Percentiles rank a stretch among this genome's conserved stretches.
These are phyloP conservation scores for Leptopterna dolabrata DNA, from an alignment of 2,888 invertebrate species.

Conservation along the genomic window DNA sequence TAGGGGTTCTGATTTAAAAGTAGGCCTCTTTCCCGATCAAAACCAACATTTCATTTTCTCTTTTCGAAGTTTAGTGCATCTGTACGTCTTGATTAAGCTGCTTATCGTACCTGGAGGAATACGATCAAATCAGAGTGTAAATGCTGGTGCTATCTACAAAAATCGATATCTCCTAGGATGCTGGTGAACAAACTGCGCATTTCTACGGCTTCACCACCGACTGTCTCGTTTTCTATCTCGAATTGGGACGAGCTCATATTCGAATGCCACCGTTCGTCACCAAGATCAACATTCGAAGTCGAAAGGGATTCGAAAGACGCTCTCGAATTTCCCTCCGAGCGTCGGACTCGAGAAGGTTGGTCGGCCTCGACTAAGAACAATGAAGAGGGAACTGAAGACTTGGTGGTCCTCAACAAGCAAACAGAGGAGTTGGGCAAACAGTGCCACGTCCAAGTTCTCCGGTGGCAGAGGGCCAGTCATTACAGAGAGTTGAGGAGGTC, in stretches of 20 bases:
- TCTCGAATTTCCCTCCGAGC: conserved; percentile 15
- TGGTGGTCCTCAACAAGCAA: conserved; percentile 40
- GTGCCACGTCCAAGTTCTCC: neutral
- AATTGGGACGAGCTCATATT: neutral
- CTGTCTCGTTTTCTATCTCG: too few relatives aligned
- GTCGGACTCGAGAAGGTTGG: neutral
- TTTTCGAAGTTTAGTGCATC: too few relatives aligned
- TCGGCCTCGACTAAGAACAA: neutral
- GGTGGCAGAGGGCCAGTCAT: neutral
- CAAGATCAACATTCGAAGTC: conserved; percentile 45
- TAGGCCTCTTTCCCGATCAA: neutral
- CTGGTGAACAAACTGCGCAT: too few relatives aligned
- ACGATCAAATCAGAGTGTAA: too few relatives aligned
- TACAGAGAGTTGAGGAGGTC: neutral
- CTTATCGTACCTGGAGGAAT: too few relatives aligned
- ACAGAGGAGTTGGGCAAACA: conserved; percentile 40
- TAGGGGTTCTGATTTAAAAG: neutral
- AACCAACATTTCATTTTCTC: neutral
- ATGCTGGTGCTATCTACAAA: too few relatives aligned
- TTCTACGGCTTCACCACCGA: too few relatives aligned
- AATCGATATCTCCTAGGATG: too few relatives aligned
- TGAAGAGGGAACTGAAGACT: conserved; percentile 32
- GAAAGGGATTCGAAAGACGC: conserved; percentile 16
- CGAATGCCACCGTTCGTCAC: neutral
- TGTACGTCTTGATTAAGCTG: too few relatives aligned